Conservation (phyloP, 2,113 vertebrate genomes). For the Apus apus region DNA sequence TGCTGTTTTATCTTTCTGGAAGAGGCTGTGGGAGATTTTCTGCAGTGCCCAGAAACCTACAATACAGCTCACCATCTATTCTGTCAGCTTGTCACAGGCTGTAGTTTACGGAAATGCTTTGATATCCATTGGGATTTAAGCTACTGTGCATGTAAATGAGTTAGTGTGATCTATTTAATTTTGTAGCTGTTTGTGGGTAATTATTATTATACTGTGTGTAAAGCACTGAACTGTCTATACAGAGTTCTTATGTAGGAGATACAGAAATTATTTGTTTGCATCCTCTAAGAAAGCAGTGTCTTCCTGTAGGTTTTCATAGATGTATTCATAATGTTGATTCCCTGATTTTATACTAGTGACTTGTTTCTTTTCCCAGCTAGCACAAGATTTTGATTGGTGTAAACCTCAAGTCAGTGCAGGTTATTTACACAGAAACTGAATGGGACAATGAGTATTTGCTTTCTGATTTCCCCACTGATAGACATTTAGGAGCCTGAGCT, state of each 20-base stretch:
- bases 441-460: neutral
- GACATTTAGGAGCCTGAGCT: neutral
- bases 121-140: neutral
- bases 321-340: neutral
- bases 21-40: neutral
- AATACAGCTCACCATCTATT: neutral
- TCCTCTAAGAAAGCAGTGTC: neutral
- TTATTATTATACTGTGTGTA: neutral
- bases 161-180: neutral
- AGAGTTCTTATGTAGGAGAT: fast-evolving
- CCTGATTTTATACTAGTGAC: neutral
- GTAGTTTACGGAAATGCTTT: neutral
- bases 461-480: neutral
- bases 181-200: neutral
- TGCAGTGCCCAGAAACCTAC: neutral
- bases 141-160: neutral
- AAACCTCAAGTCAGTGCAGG: neutral
- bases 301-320: neutral
- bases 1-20: neutral
- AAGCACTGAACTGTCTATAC: neutral
- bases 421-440: neutral
- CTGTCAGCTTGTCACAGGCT: neutral
- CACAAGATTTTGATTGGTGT: neutral
- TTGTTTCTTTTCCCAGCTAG: neutral
- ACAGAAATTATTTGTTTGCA: neutral